Percentiles rank a stretch among this genome's conserved stretches.
These are phyloP conservation scores for Whitmania pigra DNA, from an alignment of 1,140 invertebrate species.

Conservation along the genomic window DNA sequence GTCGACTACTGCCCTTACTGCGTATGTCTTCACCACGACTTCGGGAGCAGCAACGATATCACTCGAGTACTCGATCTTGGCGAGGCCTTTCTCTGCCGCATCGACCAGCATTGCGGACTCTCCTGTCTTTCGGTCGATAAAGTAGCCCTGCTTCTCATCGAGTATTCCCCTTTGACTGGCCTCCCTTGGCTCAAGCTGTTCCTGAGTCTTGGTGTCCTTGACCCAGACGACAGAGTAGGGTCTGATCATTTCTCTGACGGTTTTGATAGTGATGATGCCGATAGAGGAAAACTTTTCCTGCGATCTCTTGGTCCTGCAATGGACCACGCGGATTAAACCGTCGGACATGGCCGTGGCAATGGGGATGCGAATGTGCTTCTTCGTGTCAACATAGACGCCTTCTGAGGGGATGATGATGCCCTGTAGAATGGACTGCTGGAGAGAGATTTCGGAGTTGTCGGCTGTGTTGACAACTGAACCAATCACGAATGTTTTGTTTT, in stretches of 20 bases:
- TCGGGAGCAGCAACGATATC: conserved; percentile 21
- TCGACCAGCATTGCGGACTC: conserved; percentile 33
- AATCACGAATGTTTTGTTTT: conserved; percentile 27
- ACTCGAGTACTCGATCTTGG: conserved; percentile 16
- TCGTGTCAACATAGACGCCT: conserved; percentile 19
- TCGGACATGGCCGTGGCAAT: conserved; percentile 21
- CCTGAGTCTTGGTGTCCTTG: conserved; percentile 31
- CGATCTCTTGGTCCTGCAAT: conserved; percentile 15
- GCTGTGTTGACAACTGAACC: conserved; percentile 12
- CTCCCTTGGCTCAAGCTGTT: conserved; percentile 28
- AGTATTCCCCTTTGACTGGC: conserved; percentile 31
- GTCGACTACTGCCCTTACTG: conserved; percentile 37
- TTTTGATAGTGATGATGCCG: conserved; percentile 39
- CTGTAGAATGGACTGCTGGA: conserved; percentile 33
- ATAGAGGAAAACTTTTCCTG: conserved; percentile 28
- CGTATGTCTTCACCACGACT: conserved; percentile 36
- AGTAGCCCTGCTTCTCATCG: conserved; percentile 29
- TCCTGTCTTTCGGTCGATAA: conserved; percentile 30
- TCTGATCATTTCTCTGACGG: conserved; percentile 30
- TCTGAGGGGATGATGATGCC: conserved; percentile 29
- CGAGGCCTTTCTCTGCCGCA: conserved; percentile 33
- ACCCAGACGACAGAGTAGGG: conserved; percentile 35
- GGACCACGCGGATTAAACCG: conserved; percentile 18
- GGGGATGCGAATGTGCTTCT: conserved; percentile 2
- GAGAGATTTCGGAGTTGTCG: conserved; percentile 18